Evolutionary conservation across 92 coral and sea anemone species (phyloP).

Genomic region (Actinernus sp.): DNA sequence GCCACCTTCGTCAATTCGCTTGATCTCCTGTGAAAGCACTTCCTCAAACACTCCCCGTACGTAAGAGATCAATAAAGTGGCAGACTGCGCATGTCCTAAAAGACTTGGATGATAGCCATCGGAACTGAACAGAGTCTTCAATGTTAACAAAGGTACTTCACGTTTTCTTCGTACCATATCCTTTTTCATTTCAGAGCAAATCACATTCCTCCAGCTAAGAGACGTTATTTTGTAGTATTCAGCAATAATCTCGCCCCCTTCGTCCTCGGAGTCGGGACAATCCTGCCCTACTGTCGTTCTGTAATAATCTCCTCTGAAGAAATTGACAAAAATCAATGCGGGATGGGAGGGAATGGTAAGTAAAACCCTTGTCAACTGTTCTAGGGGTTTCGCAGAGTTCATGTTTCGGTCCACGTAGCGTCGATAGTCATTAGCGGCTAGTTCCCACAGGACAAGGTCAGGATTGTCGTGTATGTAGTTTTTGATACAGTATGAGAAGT

Average conservation of each 20-base stretch:
- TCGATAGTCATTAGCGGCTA: conserved; percentile 96
- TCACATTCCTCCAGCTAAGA: conserved; percentile 92
- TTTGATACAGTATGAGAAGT: conserved; percentile 91
- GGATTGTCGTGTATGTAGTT: conserved; percentile 83
- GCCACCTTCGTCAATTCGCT: conserved; percentile 4
- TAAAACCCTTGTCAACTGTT: conserved; percentile 89
- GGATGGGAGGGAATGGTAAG: conserved; percentile 89
- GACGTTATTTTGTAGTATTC: conserved; percentile 92
- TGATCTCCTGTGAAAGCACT: conserved; percentile 65
- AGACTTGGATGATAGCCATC: conserved; percentile 98
- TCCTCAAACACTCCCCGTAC: conserved; percentile 84
- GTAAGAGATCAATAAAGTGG: conserved; percentile 84
- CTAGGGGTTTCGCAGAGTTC: conserved; percentile 91
- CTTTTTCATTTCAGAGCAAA: conserved; percentile 71
- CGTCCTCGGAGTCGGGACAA: conserved; percentile 98
- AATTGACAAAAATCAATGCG: conserved; percentile 87
- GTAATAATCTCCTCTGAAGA: conserved; percentile 91
- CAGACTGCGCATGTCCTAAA: conserved; percentile 96
- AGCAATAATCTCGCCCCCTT: conserved; percentile 81
- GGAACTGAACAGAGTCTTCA: conserved; percentile 78
- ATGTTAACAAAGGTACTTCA: conserved; percentile 19
- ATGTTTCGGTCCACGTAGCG: conserved; percentile 77
- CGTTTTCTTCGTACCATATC: conserved; percentile 14
- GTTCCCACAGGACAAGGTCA: conserved; percentile 94
- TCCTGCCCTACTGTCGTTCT: conserved; percentile 74